Conservation (phyloP, 2,888 invertebrate genomes). For the Cerastoderma edule region DNA sequence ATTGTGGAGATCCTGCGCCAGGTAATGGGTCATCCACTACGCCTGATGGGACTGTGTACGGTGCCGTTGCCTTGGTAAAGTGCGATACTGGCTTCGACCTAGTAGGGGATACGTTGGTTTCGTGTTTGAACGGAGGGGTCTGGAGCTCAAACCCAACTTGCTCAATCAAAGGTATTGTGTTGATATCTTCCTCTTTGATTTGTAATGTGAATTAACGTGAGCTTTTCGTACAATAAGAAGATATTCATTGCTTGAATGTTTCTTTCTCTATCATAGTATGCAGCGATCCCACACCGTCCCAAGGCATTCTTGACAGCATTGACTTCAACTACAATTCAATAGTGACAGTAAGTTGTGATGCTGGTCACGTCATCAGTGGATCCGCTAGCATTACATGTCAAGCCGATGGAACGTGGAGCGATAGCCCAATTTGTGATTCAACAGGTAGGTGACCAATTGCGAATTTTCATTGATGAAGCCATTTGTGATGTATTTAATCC, state of each 20-base stretch:
- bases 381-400: constrained; percentile 16
- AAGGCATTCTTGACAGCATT: not conserved
- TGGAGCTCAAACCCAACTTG: constrained; percentile 17
- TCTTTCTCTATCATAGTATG: constrained; percentile 11
- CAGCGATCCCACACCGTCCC: constrained; percentile 13
- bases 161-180: not conserved
- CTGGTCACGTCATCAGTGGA: constrained; percentile 25
- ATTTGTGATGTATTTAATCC: too few species aligned
- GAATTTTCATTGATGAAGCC: too few species aligned
- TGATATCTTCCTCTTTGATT: too few species aligned
- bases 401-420: constrained; percentile 30
- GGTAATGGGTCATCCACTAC: constrained; percentile 5
- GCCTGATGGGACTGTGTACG: constrained; percentile 27
- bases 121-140: not conserved
- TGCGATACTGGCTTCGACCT: constrained; percentile 26
- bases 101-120: not conserved
- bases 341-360: constrained; percentile 15
- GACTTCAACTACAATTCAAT: not conserved
- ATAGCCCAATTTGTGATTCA: constrained; percentile 11
- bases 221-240: too few species aligned
- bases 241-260: not conserved
- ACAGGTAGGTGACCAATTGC: too few species aligned
- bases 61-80: constrained; percentile 18
- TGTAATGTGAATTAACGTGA: too few species aligned
- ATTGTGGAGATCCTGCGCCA: constrained; percentile 36